A percentile compares a stretch with the other conserved stretches of the same genome.
Evolutionary conservation across 2,113 vertebrate species (phyloP).

Genomic region (Penelope pileata): DNA sequence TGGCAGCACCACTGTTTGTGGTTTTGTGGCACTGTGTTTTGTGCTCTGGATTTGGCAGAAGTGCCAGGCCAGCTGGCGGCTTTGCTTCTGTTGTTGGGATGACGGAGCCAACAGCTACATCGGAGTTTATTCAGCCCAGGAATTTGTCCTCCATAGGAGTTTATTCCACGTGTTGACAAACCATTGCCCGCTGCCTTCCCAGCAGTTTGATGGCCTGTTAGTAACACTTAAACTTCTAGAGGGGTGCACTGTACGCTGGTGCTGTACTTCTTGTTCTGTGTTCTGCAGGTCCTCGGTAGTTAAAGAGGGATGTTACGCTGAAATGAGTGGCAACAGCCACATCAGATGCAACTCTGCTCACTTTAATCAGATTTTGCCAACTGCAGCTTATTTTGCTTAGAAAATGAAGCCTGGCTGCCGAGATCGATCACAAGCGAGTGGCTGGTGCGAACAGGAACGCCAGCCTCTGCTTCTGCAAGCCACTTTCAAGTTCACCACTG

Average conservation of each 20-base stretch:
- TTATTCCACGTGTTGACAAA: rapidly evolving
- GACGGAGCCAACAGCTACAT: neutral
- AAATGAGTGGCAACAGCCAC: constrained; percentile 12
- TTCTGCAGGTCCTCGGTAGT: neutral
- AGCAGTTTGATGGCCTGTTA: neutral
- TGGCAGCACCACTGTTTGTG: too few species aligned
- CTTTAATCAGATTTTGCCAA: constrained; percentile 52
- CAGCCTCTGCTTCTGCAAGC: neutral
- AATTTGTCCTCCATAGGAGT: neutral
- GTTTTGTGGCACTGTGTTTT: too few species aligned
- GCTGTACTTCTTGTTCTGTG: neutral
- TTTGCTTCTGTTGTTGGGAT: neutral
- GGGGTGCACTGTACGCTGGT: neutral
- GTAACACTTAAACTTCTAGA: neutral
- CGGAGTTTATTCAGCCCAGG: neutral
- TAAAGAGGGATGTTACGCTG: neutral
- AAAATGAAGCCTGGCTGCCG: constrained; percentile 33
- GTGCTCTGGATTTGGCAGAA: rapidly evolving
- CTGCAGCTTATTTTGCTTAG: neutral
- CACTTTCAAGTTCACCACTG: constrained; percentile 27
- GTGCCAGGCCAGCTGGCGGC: rapidly evolving
- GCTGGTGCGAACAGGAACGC: constrained; percentile 28
- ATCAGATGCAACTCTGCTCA: constrained; percentile 1
- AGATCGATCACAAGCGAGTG: neutral
- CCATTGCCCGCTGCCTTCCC: neutral